These are phyloP conservation scores for Uropetala carovei DNA, from an alignment of 2,888 invertebrate genomes.

Conservation along the genomic window DNA sequence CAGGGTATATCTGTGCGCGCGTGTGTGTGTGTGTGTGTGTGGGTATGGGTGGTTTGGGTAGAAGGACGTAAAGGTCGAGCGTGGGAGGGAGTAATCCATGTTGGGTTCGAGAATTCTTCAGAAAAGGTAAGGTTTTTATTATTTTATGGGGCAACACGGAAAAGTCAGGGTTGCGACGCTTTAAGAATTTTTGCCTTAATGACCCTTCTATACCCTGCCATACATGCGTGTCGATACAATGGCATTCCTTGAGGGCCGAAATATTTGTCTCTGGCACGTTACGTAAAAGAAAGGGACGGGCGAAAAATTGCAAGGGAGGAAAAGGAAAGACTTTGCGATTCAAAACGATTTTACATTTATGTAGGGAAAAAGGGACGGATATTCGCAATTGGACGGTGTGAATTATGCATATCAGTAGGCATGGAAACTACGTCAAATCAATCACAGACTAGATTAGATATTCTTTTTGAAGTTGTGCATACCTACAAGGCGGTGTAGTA, in stretches of 20 bases:
- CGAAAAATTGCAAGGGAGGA: background rate
- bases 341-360: too few relatives aligned
- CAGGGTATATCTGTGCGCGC: too few relatives aligned
- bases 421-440: too few relatives aligned
- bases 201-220: background rate
- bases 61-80: background rate
- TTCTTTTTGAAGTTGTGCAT: too few relatives aligned
- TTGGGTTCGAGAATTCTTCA: constrained; percentile 34
- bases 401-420: too few relatives aligned
- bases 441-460: too few relatives aligned
- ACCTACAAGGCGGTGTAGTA: too few relatives aligned
- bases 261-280: background rate
- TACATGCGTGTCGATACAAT: background rate
- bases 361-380: too few relatives aligned
- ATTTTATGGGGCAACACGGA: background rate
- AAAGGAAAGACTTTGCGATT: too few relatives aligned
- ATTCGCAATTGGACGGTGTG: too few relatives aligned
- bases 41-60: too few relatives aligned
- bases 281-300: background rate
- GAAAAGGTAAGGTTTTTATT: constrained; percentile 20
- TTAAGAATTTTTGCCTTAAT: background rate
- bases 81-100: background rate
- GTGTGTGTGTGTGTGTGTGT: too few relatives aligned
- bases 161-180: constrained; percentile 11
- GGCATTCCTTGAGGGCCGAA: background rate